A percentile compares a stretch with the other conserved stretches of the same genome.
phyloP scores from a whole-genome alignment of 2,888 invertebrate species.

The Pardosa pseudoannulata region DNA sequence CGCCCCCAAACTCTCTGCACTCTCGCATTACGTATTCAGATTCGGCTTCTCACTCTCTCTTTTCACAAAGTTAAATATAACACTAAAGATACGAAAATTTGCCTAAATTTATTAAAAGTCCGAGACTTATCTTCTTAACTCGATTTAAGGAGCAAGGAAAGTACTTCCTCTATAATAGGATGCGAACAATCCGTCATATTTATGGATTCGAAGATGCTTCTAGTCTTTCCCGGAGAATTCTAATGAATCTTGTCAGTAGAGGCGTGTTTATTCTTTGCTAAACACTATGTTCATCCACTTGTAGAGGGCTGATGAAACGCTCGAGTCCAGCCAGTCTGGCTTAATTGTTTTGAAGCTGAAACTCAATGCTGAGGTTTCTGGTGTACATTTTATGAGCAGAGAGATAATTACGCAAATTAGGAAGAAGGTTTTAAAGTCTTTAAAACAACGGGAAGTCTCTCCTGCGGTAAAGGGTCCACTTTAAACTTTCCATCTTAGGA shows the following conservation, averaged over 20 bases:
- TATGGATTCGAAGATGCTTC: constrained; percentile 7
- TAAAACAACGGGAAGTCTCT: background rate
- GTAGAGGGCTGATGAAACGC: background rate
- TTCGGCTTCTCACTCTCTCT: background rate
- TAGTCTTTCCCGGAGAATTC: background rate
- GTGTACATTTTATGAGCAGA: background rate
- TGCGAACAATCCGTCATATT: constrained; percentile 34
- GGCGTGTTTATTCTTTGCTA: constrained; percentile 2
- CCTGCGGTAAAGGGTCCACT: too few species aligned
- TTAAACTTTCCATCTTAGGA: too few species aligned
- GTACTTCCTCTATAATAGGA: background rate
- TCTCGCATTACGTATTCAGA: constrained; percentile 13
- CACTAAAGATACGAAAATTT: constrained; percentile 19
- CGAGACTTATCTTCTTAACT: constrained; percentile 16
- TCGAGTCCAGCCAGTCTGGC: background rate
- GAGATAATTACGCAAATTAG: background rate
- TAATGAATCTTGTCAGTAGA: constrained; percentile 7
- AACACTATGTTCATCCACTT: constrained; percentile 7
- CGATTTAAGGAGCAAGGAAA: constrained; percentile 14
- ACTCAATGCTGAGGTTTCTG: background rate
- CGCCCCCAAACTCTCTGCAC: background rate
- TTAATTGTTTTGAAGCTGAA: constrained; percentile 15
- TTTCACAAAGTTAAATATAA: constrained; percentile 25
- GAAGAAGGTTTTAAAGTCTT: background rate
- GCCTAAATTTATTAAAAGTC: constrained; percentile 27